Base-by-base conservation (phyloP, 92 coral and sea anemone genomes). In the Palythoa heliodiscus region DNA sequence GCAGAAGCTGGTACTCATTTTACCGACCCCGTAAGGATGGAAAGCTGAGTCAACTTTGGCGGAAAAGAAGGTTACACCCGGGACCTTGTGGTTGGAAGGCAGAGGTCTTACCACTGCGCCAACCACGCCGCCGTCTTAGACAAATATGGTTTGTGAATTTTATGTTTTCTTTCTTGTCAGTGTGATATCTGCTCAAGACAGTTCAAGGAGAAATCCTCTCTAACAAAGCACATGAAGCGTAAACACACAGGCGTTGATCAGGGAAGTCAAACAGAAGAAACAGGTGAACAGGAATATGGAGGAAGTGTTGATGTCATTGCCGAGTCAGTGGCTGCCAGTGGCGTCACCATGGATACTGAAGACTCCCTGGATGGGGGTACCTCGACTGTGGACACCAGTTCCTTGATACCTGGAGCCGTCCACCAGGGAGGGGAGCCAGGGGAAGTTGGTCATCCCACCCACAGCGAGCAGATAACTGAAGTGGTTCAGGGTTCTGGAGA, bases 201-300 rank as follows among this genome's bases (percentile, higher is more conserved):
- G 75, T 97, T 97, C 91, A 97, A 97, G 63, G 99, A 97, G 88
- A 97, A 97, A 68, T 97, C 99, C 57, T 97, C 99, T 10, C 92
- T 97, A 72, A 95, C 99, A 47, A 97, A 97, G 84, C 99, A 97
- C 89, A 87, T 97, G 86, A 97, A 97, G 72, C 97, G 99, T n/a
- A 95, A 95, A 80, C 99, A 97, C 89, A 90, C 98, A 20, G 89
- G 86, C 11, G 98, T 94, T 55, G 98, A 94, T 85, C 98, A 94
- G 77, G 98, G 98, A 54, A 94, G 98, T 50, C 98, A 94, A 77
- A 94, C 98, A 1, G 98, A 94, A 35, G 98, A 94, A 90, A 92
- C 95, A 10, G 98, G 98, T 2, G 98, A 94, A 82, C 91, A 91
- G 19, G 97, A 93, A 69, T 90, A 90, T 75, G 91, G 86, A 15